Base-by-base conservation (phyloP, 2,888 invertebrate species). In the Microchrysa polita region DNA sequence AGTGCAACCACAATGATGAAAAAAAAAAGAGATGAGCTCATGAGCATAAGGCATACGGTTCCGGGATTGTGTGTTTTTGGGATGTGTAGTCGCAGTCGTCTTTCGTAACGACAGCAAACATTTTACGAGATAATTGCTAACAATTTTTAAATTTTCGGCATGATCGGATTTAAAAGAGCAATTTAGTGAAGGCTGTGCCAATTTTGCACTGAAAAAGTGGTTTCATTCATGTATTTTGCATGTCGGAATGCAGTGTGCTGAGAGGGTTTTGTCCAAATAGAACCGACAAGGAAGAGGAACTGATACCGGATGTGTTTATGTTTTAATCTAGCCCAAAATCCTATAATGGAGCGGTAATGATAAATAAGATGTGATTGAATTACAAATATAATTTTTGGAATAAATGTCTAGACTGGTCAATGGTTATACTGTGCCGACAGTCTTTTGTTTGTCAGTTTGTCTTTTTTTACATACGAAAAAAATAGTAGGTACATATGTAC, bases 221-320 rank as follows among this genome's bases (percentile, higher is more conserved):
- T 55, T 69, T 69, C 69, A 69, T 69, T 69, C 69, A 69, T 69
- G 55, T 40, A 55, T 27, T 69, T 69, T 69, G 42, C 55, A 69
- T 69, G 7, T 55, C 7, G 27, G 16, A 34, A n/a, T 61, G 5
- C n/a, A n/a, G n/a, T n/a, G 61, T 61, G 20, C 34, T 1, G 20
- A 20, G 55, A 2, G 18, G 18, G 10, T 55, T 20, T 55, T 55
- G 20, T 55, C 18, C 10, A 20, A 10, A 20, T 22, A 44, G 34
- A n/a, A n/a, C 27, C 27, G 7, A 34, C 2, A 34, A 65, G 65
- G 65, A 65, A 65, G 65, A 44, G 16, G 10, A 18, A 5, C 18
- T 22, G 65, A 65, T 65, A 48, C 65, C 65, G 65, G 65, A 65
- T 65, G 65, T 65, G 48, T 44, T 65, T 65, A 48, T 22, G 12